Conservation (phyloP, 1,140 invertebrate genomes). For the Halictus rubicundus region DNA sequence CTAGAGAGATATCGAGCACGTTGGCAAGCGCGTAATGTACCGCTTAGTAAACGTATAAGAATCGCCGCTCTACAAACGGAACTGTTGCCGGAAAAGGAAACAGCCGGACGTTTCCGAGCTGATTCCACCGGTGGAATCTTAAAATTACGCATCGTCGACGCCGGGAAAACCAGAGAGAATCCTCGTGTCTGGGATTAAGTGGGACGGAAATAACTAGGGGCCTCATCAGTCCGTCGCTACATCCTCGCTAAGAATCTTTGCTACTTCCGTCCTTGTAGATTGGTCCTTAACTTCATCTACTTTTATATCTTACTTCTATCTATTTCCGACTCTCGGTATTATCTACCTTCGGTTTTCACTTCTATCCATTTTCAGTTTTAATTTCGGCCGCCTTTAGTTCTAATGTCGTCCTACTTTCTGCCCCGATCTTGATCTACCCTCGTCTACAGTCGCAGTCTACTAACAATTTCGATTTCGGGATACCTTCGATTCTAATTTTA, state of each 20-base stretch:
- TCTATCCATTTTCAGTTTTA: not conserved
- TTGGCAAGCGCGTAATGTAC: not conserved
- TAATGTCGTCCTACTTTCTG: no score
- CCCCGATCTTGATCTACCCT: no score
- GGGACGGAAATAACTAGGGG: not conserved
- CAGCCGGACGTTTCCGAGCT: not conserved
- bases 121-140: not conserved
- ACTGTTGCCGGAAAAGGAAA: no score
- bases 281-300: not conserved
- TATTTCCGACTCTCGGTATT: not conserved
- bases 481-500: no score
- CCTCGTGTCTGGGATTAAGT: not conserved
- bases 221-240: not conserved
- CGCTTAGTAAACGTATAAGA: no score
- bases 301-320: not conserved
- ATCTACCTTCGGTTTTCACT: not conserved
- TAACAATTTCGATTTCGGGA: no score
- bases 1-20: not conserved
- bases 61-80: not conserved
- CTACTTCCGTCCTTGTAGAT: no score
- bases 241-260: not conserved
- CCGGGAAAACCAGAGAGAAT: not conserved
- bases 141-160: not conserved
- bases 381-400: not conserved
- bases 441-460: no score